Conservation (phyloP, 2,888 invertebrate species). For the Zygothrica quintamaculata region DNA sequence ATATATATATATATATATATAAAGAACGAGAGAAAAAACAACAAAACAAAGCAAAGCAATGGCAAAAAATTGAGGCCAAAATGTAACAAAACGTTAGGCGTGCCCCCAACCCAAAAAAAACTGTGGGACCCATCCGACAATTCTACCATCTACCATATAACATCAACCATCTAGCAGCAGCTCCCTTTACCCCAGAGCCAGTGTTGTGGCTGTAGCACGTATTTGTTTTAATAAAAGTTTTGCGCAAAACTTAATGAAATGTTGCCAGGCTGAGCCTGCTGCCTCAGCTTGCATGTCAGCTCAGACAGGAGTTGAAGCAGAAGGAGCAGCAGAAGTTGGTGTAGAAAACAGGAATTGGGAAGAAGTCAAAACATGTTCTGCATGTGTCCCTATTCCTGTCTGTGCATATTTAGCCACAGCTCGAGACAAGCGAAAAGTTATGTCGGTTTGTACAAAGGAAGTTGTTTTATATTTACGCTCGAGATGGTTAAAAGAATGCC, state of each 20-base stretch:
- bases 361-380: constrained; percentile 33
- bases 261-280: constrained; percentile 60
- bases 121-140: constrained; percentile 1
- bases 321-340: background rate
- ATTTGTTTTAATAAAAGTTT: constrained; percentile 80
- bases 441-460: constrained; percentile 67
- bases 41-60: constrained; percentile 18
- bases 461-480: constrained; percentile 76
- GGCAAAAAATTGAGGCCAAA: constrained; percentile 65
- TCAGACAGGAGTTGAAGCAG: constrained; percentile 1
- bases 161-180: background rate
- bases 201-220: constrained; percentile 67
- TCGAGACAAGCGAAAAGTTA: constrained; percentile 58
- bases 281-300: constrained; percentile 40
- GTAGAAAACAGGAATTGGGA: background rate
- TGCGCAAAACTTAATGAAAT: constrained; percentile 80
- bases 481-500: constrained; percentile 69
- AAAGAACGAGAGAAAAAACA: constrained; percentile 5
- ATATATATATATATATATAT: no score
- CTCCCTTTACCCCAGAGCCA: background rate
- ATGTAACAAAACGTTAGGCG: constrained; percentile 69
- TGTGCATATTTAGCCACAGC: constrained; percentile 64
- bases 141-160: background rate
- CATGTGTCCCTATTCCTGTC: constrained; percentile 45
- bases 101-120: constrained; percentile 10